A percentile compares a stretch with the other conserved stretches of the same genome.
phyloP scores from a whole-genome alignment of 2,888 invertebrate species.

The Tipula lateralis region DNA sequence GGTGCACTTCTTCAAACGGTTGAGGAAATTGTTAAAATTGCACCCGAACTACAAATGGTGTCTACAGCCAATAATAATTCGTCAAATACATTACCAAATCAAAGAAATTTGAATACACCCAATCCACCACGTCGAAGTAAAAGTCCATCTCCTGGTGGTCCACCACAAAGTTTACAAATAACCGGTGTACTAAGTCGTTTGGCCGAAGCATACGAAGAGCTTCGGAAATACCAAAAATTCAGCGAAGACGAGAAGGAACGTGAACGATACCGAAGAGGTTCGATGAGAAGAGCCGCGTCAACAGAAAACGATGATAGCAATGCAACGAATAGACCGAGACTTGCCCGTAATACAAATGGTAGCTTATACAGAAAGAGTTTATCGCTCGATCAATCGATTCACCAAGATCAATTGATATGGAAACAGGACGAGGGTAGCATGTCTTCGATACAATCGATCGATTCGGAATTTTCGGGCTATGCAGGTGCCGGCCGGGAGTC shows the following conservation, averaged over 20 bases:
- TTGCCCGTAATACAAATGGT: slow-evolving; percentile 49
- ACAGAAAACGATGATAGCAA: slow-evolving; percentile 59
- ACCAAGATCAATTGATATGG: slow-evolving; percentile 65
- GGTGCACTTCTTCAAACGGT: slow-evolving; percentile 70
- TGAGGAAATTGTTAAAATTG: slow-evolving; percentile 71
- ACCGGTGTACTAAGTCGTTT: slow-evolving; percentile 54
- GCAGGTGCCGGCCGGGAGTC: slow-evolving; percentile 64
- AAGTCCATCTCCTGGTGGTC: slow-evolving; percentile 43
- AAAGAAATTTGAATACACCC: slow-evolving; percentile 40
- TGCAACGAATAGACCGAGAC: slow-evolving; percentile 41
- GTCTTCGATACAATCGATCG: slow-evolving; percentile 75
- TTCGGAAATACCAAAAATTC: slow-evolving; percentile 53
- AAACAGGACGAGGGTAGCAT: slow-evolving; percentile 77
- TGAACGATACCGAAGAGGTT: slow-evolving; percentile 48
- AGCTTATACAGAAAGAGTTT: slow-evolving; percentile 65
- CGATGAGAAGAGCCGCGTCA: slow-evolving; percentile 53
- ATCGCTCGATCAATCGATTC: slow-evolving; percentile 62
- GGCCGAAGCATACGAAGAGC: slow-evolving; percentile 67
- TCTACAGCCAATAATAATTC: slow-evolving; percentile 48
- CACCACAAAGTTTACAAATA: slow-evolving; percentile 41
- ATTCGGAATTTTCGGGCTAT: slow-evolving; percentile 59
- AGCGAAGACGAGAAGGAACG: slow-evolving; percentile 54
- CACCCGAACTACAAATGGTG: slow-evolving; percentile 60
- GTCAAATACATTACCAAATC: slow-evolving; percentile 34
- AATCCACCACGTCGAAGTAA: slow-evolving; percentile 42